Percentiles rank a stretch among this genome's conserved stretches.
Conservation (phyloP, 92 coral and sea anemone genomes). For the Desmophyllum pertusum region DNA sequence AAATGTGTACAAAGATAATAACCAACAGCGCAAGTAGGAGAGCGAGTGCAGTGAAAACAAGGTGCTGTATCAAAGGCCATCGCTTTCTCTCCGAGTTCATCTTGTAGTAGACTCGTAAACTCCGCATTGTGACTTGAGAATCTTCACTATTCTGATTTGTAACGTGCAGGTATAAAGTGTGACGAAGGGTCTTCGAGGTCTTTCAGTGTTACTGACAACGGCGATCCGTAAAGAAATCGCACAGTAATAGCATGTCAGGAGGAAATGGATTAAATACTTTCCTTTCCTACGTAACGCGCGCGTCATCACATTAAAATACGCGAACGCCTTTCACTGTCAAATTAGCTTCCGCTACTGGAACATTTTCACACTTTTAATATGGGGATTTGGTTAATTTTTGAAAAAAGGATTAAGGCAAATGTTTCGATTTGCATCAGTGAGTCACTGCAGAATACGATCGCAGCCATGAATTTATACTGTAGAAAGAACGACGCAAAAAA, state of each 20-base stretch:
- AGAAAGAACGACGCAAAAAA: neutral
- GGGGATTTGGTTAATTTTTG: slow-evolving; percentile 8
- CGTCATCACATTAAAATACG: slow-evolving; percentile 41
- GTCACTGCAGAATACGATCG: neutral
- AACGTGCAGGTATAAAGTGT: neutral
- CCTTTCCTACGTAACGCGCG: slow-evolving; percentile 41
- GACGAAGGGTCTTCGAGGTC: slow-evolving; percentile 24
- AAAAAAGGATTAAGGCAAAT: slow-evolving; percentile 9
- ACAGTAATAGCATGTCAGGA: slow-evolving; percentile 8
- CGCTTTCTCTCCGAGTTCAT: slow-evolving; percentile 6
- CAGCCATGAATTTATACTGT: neutral
- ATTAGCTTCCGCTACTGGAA: slow-evolving; percentile 25
- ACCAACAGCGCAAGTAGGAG: slow-evolving; percentile 6
- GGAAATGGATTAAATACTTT: slow-evolving; percentile 57
- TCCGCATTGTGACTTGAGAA: slow-evolving; percentile 16
- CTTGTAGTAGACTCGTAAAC: slow-evolving; percentile 17
- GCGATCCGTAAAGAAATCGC: neutral
- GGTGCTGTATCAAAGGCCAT: neutral
- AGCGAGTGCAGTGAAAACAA: neutral
- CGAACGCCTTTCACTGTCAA: slow-evolving; percentile 23
- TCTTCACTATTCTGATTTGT: neutral
- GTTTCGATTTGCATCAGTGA: neutral
- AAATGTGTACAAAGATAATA: slow-evolving; percentile 27
- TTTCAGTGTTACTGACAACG: slow-evolving; percentile 4
- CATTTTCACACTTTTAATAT: neutral